These are phyloP conservation scores for Drosophila eohydei DNA, from an alignment of 2,888 invertebrate genomes.

Conservation along the genomic window DNA sequence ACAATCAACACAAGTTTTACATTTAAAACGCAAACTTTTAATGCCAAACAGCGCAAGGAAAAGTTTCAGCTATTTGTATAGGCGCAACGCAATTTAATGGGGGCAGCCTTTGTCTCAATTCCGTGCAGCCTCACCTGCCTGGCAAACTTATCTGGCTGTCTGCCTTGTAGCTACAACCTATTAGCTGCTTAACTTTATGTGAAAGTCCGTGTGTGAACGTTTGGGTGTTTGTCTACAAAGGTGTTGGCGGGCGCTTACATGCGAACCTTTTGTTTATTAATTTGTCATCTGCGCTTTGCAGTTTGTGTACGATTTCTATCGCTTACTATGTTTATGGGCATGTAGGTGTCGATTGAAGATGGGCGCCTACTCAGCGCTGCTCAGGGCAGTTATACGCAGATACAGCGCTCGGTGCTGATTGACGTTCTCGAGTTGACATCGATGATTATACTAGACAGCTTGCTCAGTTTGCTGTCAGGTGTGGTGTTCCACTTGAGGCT, in stretches of 20 bases:
- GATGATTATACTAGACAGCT: constrained; percentile 32
- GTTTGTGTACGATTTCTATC: constrained; percentile 43
- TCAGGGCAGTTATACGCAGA: neutral
- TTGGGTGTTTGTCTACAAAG: constrained; percentile 30
- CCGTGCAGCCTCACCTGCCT: neutral
- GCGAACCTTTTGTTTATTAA: constrained; percentile 74
- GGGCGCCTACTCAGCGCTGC: neutral
- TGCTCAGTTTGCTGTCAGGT: constrained; percentile 53
- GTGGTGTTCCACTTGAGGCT: constrained; percentile 1
- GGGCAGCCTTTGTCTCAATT: constrained; percentile 38
- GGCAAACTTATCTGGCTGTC: constrained; percentile 44
- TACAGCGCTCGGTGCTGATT: constrained; percentile 3
- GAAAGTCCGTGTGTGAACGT: constrained; percentile 19
- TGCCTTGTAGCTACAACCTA: constrained; percentile 71
- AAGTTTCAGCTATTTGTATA: constrained; percentile 72
- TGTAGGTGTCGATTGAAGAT: neutral
- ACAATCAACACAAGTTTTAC: constrained; percentile 72
- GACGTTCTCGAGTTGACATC: constrained; percentile 5
- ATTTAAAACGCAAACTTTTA: constrained; percentile 69
- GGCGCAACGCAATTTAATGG: constrained; percentile 57
- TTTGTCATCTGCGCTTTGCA: constrained; percentile 57
- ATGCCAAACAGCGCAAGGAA: constrained; percentile 43
- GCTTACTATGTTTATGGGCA: constrained; percentile 16
- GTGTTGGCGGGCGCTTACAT: constrained; percentile 43
- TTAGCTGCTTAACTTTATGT: constrained; percentile 70